phyloP scores from a whole-genome alignment of 2,113 vertebrate species.

The Cacatua alba region DNA sequence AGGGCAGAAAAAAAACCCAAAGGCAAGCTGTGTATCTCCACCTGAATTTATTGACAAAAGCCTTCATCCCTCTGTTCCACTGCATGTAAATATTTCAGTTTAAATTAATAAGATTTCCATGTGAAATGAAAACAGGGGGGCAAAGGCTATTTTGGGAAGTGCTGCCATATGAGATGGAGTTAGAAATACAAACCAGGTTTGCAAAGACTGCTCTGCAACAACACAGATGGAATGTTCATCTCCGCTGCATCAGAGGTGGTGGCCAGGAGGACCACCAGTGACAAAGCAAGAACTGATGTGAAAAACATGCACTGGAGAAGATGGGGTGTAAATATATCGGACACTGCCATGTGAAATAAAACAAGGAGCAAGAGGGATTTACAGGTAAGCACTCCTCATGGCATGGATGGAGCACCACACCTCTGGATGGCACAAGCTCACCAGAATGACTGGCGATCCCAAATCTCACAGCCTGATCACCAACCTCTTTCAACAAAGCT shows the following conservation, averaged over 20 bases:
- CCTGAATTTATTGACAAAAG: background rate
- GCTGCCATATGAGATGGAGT: background rate
- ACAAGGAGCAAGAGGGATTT: background rate
- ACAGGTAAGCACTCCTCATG: background rate
- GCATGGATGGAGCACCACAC: background rate
- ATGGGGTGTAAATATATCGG: background rate
- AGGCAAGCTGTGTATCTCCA: background rate
- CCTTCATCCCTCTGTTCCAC: background rate
- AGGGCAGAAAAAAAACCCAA: background rate
- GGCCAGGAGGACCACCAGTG: background rate
- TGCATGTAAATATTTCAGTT: background rate
- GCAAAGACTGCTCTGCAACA: rapidly evolving
- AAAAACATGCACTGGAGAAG: background rate
- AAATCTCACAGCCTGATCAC: background rate
- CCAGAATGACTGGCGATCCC: rapidly evolving
- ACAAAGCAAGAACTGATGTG: background rate
- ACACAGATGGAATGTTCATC: background rate
- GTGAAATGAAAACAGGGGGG: background rate
- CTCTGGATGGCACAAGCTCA: background rate
- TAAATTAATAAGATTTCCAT: background rate
- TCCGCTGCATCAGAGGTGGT: background rate
- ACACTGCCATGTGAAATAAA: background rate
- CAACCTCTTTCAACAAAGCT: background rate
- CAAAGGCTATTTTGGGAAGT: background rate
- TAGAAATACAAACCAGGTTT: background rate